A percentile compares a stretch with the other conserved stretches of the same genome.
Conservation (phyloP, 2,113 vertebrate species). For the Baryphthengus martii region DNA sequence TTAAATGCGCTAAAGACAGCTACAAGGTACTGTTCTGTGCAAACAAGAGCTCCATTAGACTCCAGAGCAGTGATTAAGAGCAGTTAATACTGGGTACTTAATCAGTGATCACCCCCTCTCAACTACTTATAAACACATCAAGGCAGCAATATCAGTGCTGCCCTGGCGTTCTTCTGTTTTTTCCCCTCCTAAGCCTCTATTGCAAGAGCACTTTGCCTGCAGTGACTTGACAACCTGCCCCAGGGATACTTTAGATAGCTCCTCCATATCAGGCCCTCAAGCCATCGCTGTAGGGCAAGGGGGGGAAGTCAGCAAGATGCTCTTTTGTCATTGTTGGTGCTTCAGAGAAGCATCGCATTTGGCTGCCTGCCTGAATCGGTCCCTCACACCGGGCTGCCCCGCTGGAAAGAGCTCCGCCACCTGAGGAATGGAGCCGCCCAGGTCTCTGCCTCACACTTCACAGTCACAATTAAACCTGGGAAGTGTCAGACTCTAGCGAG, state of each 20-base stretch:
- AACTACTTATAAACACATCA: slow-evolving; percentile 7
- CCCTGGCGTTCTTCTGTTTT: background rate
- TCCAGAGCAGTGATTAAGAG: slow-evolving; percentile 53
- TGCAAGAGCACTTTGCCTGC: background rate
- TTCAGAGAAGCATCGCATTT: fast-evolving
- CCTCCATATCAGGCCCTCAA: background rate
- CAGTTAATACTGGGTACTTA: slow-evolving; percentile 40
- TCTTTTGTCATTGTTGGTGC: too few species aligned
- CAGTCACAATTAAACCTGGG: background rate
- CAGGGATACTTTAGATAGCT: background rate
- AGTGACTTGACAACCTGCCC: background rate
- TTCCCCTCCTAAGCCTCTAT: background rate
- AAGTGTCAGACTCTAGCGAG: background rate
- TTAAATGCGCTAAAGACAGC: slow-evolving; percentile 28
- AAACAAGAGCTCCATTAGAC: slow-evolving; percentile 49
- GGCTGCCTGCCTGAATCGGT: fast-evolving
- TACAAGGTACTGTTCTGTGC: slow-evolving; percentile 6
- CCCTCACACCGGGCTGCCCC: fast-evolving
- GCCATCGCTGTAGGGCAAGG: background rate
- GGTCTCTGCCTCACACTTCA: background rate
- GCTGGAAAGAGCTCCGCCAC: background rate
- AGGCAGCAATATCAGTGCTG: background rate
- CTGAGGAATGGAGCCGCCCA: background rate
- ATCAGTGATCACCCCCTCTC: background rate
- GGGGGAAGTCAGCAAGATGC: background rate